These are phyloP conservation scores for Fopius arisanus DNA, from an alignment of 1,140 invertebrate genomes.

Conservation along the genomic window DNA sequence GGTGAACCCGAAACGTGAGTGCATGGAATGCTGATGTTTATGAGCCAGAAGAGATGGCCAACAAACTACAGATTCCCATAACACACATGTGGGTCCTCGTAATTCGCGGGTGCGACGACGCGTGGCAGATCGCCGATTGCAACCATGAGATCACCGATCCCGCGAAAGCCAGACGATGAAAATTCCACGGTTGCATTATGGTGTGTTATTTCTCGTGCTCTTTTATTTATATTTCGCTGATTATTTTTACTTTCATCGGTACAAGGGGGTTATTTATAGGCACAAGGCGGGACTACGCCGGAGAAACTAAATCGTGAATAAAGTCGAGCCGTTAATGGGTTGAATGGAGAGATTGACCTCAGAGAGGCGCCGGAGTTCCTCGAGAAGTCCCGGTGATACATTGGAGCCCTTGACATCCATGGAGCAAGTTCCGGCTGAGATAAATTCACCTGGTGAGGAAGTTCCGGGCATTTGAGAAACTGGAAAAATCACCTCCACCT, in stretches of 20 bases:
- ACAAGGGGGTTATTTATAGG: conserved; percentile 9
- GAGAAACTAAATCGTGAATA: conserved; percentile 9
- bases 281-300: not conserved
- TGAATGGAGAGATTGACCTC: conserved; percentile 1
- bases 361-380: not conserved
- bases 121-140: not conserved
- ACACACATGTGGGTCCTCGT: conserved; percentile 4
- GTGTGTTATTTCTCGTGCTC: conserved; percentile 13
- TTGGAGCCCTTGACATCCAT: too few species aligned
- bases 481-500: not conserved
- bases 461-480: not conserved
- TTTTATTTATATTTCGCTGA: too few species aligned
- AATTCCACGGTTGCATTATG: conserved; percentile 16
- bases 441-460: not conserved
- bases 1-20: not conserved
- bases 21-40: not conserved
- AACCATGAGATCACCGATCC: conserved; percentile 3
- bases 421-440: not conserved
- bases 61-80: not conserved
- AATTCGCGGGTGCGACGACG: conserved; percentile 5
- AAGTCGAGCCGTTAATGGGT: not conserved
- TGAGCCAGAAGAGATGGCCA: not conserved
- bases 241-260: not conserved
- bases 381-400: not conserved
- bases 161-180: conserved; percentile 3